Percentiles rank a stretch among this genome's conserved stretches.
These are phyloP conservation scores for Oeneis ivallda DNA, from an alignment of 2,888 invertebrate genomes.

Conservation along the genomic window DNA sequence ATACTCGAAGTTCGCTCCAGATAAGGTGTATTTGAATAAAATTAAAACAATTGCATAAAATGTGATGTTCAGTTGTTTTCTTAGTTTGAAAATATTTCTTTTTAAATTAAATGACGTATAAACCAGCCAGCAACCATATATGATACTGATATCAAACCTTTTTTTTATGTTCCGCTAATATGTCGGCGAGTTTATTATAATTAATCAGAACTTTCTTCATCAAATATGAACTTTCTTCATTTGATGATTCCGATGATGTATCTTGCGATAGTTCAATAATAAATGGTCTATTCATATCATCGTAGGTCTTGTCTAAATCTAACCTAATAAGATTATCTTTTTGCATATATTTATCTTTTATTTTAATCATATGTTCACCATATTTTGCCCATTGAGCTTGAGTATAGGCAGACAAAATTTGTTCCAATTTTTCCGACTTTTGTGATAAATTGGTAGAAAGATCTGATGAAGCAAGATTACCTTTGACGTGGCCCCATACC, in stretches of 20 bases:
- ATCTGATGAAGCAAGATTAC: not conserved
- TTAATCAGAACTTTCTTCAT: no score
- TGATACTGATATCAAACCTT: no score
- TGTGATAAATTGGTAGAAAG: slow-evolving; percentile 1
- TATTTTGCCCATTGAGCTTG: slow-evolving; percentile 2
- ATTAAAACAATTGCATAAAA: no score
- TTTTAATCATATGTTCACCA: not conserved
- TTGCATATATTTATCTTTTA: not conserved
- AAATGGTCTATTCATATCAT: not conserved
- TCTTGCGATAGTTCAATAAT: not conserved
- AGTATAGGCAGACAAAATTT: not conserved
- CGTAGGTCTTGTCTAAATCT: not conserved
- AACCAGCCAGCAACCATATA: no score
- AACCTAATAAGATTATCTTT: not conserved
- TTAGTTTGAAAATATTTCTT: no score
- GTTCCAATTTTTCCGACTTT: slow-evolving; percentile 2
- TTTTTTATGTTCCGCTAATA: no score
- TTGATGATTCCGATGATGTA: not conserved
- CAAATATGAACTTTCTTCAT: no score
- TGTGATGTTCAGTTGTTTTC: no score
- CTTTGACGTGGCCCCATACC: slow-evolving; percentile 3
- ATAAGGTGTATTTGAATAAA: no score
- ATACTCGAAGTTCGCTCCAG: no score
- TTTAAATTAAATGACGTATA: no score
- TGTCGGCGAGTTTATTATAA: no score